Percentiles rank a stretch among this genome's conserved stretches.
phyloP scores from a whole-genome alignment of 2,888 invertebrate genomes.

The Monochamus alternatus region DNA sequence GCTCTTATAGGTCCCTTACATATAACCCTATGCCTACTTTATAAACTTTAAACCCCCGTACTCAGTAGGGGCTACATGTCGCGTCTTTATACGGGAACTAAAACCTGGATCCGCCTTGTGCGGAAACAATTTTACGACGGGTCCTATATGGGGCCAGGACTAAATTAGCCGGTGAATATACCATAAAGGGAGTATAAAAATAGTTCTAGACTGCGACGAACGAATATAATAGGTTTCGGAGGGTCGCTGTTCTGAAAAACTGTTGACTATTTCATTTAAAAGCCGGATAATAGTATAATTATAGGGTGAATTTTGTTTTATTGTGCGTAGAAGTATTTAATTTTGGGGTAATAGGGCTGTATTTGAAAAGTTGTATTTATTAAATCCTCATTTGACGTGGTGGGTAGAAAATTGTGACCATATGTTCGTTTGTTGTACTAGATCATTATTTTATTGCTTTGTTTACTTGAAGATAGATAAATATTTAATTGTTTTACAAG shows the following conservation, averaged over 20 bases:
- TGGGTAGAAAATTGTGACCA: too few relatives aligned
- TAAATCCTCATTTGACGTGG: neutral
- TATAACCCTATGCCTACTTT: too few relatives aligned
- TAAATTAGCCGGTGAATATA: constrained; percentile 30
- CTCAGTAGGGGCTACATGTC: too few relatives aligned
- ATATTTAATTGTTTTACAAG: too few relatives aligned
- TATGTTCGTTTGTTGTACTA: neutral
- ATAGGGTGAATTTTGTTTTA: constrained; percentile 29
- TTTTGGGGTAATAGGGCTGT: neutral
- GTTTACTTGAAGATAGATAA: too few relatives aligned
- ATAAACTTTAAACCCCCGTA: too few relatives aligned
- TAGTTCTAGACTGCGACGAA: constrained; percentile 37
- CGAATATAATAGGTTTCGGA: constrained; percentile 22
- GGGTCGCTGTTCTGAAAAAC: constrained; percentile 33
- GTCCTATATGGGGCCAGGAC: constrained; percentile 9
- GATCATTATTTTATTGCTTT: too few relatives aligned
- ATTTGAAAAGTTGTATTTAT: neutral
- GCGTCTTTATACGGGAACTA: neutral
- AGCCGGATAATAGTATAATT: constrained; percentile 36
- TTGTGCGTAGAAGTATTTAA: constrained; percentile 16
- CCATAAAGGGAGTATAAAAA: constrained; percentile 40
- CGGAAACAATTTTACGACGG: constrained; percentile 10
- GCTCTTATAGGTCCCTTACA: too few relatives aligned
- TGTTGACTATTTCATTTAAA: constrained; percentile 37
- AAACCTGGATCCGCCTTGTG: neutral